phyloP scores from a whole-genome alignment of 2,113 vertebrate species.

The Gorsachius goisagi region DNA sequence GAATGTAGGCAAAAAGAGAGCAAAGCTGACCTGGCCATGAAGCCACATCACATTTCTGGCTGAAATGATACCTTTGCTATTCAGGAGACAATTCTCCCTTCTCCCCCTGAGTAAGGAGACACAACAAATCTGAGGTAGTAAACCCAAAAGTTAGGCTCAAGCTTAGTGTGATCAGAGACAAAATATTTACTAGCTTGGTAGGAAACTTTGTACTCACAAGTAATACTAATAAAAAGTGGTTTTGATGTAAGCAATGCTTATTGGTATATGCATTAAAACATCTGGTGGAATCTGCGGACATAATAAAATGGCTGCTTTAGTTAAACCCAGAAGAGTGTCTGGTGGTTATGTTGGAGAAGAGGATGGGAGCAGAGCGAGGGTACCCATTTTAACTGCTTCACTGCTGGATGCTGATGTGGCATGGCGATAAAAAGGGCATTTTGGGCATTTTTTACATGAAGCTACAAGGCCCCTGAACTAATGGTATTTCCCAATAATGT shows the following conservation, averaged over 20 bases:
- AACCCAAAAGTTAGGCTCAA: not conserved
- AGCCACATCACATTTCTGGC: not conserved
- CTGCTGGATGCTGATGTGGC: rapidly evolving
- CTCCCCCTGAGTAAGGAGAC: not conserved
- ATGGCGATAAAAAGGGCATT: rapidly evolving
- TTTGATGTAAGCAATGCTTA: slow-evolving; percentile 31
- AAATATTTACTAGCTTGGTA: slow-evolving; percentile 36
- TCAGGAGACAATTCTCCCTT: not conserved
- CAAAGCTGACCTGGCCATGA: not conserved
- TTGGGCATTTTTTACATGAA: not conserved
- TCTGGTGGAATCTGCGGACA: not conserved
- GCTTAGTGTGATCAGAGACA: not conserved
- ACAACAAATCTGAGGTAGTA: slow-evolving; percentile 22
- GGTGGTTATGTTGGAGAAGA: not conserved
- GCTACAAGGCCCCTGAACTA: not conserved
- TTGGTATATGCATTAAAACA: not conserved
- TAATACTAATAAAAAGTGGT: not conserved
- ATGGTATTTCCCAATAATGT: no score
- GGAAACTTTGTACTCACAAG: slow-evolving; percentile 7
- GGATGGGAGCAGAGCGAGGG: not conserved
- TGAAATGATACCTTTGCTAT: not conserved
- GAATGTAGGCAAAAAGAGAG: not conserved
- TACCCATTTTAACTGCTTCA: not conserved
- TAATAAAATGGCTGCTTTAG: slow-evolving; percentile 9
- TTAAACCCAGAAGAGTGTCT: not conserved